Evolutionary conservation across 2,888 invertebrate species (phyloP).

Genomic region (Caenorhabditis doughertyi): DNA sequence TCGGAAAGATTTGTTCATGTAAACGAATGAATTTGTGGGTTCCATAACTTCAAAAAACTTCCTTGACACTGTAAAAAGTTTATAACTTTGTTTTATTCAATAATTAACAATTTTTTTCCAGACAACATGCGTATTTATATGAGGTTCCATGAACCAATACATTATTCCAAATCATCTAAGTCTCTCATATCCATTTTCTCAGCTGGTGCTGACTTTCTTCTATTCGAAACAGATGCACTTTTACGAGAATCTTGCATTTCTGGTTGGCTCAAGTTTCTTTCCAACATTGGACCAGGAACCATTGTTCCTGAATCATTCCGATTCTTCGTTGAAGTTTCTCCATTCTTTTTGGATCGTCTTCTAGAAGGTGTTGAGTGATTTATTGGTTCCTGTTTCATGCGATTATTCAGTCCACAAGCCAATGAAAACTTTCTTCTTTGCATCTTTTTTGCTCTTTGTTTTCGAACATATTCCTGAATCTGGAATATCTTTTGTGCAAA

Average conservation of each 20-base stretch:
- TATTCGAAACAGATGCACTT: constrained; percentile 3
- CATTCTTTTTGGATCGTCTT: constrained; percentile 29
- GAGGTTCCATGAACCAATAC: not conserved
- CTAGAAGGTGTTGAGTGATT: not conserved
- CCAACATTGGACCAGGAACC: constrained; percentile 4
- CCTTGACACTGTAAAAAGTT: not conserved
- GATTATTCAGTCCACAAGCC: constrained; percentile 47
- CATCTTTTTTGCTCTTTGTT: constrained; percentile 55
- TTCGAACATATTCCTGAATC: constrained; percentile 66
- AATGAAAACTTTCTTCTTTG: constrained; percentile 61
- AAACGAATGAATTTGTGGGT: no score
- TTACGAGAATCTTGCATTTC: not conserved
- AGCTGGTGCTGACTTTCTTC: constrained; percentile 48
- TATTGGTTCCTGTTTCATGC: constrained; percentile 11
- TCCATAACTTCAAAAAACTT: no score
- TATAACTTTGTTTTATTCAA: not conserved
- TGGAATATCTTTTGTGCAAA: constrained; percentile 39
- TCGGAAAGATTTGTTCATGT: no score
- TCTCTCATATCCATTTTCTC: constrained; percentile 51
- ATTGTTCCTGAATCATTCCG: not conserved
- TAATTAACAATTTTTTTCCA: constrained; percentile 32
- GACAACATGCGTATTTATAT: constrained; percentile 22
- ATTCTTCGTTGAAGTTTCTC: not conserved
- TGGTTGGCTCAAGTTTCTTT: constrained; percentile 14
- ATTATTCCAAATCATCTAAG: constrained; percentile 52